Base-by-base conservation (phyloP, 1,140 invertebrate species). In the Chionoecetes opilio region DNA sequence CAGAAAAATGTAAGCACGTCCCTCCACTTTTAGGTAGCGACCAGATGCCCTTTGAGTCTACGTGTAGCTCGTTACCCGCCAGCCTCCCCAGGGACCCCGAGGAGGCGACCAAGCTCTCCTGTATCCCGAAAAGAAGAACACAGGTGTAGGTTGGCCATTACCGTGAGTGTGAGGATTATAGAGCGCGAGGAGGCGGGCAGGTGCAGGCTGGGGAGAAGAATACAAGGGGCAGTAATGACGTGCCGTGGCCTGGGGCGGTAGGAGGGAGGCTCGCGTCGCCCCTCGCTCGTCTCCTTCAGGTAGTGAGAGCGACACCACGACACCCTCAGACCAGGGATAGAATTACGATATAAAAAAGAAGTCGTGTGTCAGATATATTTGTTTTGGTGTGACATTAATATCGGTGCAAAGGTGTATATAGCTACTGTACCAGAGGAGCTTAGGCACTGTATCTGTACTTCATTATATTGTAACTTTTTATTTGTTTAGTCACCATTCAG, bases 61-160 rank as follows among this genome's bases (percentile, higher is more conserved):
- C 21, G 63, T n/a, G 63, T 75, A 75, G 63, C 21, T 75, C 63
- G 63, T 75, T 75, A 75, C 21, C 21, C n/a, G 63, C n/a, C 21
- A 21, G 11, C 63, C 63, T 26, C 63, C 21, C 63, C 63, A 17
- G 63, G n/a, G 63, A 8, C 63, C 63, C 26, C 63, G 63, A 75
- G 63, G 63, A 75, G 21, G 63, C 5, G 63, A 75, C 63, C 63
- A 75, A 75, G 63, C n/a, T 75, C 63, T 75, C 63, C 63, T 75
- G 63, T 75, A 75, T 75, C 63, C 63, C 26, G 63, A 75, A 75
- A 75, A 75, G 63, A 75, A 75, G 63, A 75, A 75, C 63, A 75
- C 63, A 75, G 63, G 63, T 75, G 63, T 75, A 75, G 63, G 63
- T 75, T 75, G 63, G 63, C 63, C 63, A 75, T 75, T 75, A 75